phyloP scores from a whole-genome alignment of 2,113 vertebrate species.

The Sylvietta virens region DNA sequence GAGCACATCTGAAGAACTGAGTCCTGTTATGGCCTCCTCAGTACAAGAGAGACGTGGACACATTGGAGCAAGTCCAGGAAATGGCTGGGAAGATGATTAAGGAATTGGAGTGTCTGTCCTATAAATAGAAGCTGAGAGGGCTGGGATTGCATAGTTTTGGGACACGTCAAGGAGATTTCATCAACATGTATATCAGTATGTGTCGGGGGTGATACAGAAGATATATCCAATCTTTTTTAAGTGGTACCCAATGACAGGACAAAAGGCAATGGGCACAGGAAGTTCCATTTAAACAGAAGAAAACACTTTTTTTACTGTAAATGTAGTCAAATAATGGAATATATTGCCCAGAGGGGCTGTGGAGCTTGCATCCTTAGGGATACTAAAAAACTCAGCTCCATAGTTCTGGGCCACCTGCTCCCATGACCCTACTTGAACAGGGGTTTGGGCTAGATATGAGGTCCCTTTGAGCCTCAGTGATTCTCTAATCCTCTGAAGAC shows the following conservation, averaged over 20 bases:
- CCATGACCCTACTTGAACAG: not conserved
- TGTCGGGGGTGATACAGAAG: fast-evolving
- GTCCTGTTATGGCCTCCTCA: not conserved
- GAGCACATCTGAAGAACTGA: not conserved
- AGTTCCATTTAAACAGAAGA: not conserved
- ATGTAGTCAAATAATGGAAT: not conserved
- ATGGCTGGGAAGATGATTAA: not conserved
- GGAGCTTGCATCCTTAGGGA: not conserved
- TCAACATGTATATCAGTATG: not conserved
- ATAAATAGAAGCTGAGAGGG: not conserved
- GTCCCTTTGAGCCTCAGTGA: not conserved
- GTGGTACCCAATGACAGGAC: not conserved
- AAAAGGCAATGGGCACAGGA: not conserved
- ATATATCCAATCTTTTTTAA: not conserved
- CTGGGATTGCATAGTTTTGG: not conserved
- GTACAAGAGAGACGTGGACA: not conserved
- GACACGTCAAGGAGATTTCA: not conserved
- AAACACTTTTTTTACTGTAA: not conserved
- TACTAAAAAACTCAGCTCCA: not conserved
- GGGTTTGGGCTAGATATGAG: not conserved
- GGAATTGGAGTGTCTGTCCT: not conserved
- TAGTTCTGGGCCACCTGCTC: not conserved
- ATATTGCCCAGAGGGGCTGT: not conserved
- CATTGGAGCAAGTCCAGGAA: not conserved
- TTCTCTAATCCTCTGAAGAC: not conserved